Percentiles rank a stretch among this genome's conserved stretches.
phyloP scores from a whole-genome alignment of 2,113 vertebrate species.

The Herpetotheres cachinnans region DNA sequence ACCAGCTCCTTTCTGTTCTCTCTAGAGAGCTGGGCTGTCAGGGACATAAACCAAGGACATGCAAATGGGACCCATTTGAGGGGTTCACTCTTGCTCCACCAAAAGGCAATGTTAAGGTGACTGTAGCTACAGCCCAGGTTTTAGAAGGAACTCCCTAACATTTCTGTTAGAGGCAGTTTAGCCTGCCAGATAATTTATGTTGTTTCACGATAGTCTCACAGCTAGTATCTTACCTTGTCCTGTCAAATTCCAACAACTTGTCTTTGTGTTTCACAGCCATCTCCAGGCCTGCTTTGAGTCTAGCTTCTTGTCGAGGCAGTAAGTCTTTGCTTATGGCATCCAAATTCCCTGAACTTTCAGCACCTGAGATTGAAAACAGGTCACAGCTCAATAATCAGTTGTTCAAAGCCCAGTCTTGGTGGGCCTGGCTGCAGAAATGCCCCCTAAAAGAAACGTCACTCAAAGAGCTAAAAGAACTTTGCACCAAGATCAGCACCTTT shows the following conservation, averaged over 20 bases:
- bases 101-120: rapidly evolving
- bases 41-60: background rate
- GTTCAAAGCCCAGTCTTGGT: background rate
- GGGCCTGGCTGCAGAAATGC: background rate
- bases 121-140: background rate
- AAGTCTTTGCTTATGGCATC: slow-evolving; percentile 75
- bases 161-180: background rate
- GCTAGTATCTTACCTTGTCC: slow-evolving; percentile 80
- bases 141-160: background rate
- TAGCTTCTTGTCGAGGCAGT: slow-evolving; percentile 83
- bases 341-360: slow-evolving; percentile 69
- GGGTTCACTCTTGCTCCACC: background rate
- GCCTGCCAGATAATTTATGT: background rate
- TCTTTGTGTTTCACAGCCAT: slow-evolving; percentile 95
- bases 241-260: slow-evolving; percentile 93
- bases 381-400: background rate
- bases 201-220: background rate
- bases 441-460: background rate
- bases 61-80: background rate
- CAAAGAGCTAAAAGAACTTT: background rate
- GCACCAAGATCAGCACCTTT: background rate
- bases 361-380: slow-evolving; percentile 47
- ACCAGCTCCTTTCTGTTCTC: background rate
- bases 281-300: slow-evolving; percentile 85
- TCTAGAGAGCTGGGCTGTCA: background rate